phyloP scores from a whole-genome alignment of 2,113 vertebrate species.

The Phylloscopus trochilus region DNA sequence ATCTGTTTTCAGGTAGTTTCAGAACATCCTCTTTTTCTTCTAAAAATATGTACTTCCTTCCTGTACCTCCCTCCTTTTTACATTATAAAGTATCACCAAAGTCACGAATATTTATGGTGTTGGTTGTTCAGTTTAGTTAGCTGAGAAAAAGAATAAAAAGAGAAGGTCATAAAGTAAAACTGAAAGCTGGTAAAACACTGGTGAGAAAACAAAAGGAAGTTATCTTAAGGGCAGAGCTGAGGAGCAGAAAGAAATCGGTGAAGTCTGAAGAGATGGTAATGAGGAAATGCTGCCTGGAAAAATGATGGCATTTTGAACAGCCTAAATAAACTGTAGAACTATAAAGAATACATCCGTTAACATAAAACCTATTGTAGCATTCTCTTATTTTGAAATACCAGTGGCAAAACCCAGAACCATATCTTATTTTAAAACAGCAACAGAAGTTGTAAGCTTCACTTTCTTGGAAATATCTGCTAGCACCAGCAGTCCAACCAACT shows the following conservation, averaged over 20 bases:
- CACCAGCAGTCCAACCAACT: neutral
- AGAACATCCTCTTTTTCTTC: slow-evolving; percentile 5
- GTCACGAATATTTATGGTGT: neutral
- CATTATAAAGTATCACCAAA: neutral
- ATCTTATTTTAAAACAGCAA: neutral
- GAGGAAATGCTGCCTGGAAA: neutral
- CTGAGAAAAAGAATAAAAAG: neutral
- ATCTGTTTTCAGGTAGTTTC: neutral
- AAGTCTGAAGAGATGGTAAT: neutral
- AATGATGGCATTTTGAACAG: neutral
- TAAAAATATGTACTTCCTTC: slow-evolving; percentile 32
- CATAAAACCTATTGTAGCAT: neutral
- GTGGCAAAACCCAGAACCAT: neutral
- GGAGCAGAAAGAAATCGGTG: neutral
- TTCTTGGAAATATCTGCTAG: neutral
- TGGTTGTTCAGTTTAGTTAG: neutral
- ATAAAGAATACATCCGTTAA: neutral
- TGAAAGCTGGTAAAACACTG: neutral
- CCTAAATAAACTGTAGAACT: neutral
- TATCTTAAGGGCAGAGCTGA: neutral
- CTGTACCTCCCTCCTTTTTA: neutral
- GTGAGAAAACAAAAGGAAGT: neutral
- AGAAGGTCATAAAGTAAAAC: neutral
- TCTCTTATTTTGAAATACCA: neutral
- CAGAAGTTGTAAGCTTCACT: neutral